Conservation (phyloP, 2,797 vertebrate genomes). For the Hydrolagus colliei region DNA sequence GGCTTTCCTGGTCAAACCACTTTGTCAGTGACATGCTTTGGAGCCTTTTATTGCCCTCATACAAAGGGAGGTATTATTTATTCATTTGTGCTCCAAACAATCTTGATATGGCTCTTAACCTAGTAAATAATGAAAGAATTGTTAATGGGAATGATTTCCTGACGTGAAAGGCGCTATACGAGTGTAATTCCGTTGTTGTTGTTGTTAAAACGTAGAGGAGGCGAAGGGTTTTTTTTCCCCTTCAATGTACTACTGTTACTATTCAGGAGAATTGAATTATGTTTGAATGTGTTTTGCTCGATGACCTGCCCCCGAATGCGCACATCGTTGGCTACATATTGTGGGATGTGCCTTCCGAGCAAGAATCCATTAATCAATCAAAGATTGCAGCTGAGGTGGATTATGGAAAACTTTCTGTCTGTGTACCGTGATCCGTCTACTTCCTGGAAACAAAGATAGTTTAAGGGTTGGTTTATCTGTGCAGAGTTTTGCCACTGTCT, state of each 20-base stretch:
- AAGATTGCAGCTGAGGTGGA: background rate
- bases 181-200: background rate
- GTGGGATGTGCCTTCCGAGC: background rate
- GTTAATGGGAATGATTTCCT: no score
- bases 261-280: background rate
- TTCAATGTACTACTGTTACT: background rate
- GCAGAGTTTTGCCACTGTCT: background rate
- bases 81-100: background rate
- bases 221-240: no score
- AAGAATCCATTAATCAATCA: background rate
- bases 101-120: background rate
- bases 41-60: background rate
- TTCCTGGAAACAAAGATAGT: background rate
- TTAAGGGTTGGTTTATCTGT: background rate
- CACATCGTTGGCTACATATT: background rate
- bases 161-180: no score
- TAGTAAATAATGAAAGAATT: background rate
- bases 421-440: background rate
- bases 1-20: background rate
- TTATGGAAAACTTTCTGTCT: background rate
- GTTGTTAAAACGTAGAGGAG: background rate
- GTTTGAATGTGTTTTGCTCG: background rate
- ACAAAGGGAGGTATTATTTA: slow-evolving; percentile 8
- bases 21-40: background rate
- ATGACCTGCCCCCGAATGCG: background rate